Evolutionary conservation across 2,113 vertebrate species (phyloP), one percentile per base, ranked within the genome.

Genomic region (Callionymus lyra): DNA sequence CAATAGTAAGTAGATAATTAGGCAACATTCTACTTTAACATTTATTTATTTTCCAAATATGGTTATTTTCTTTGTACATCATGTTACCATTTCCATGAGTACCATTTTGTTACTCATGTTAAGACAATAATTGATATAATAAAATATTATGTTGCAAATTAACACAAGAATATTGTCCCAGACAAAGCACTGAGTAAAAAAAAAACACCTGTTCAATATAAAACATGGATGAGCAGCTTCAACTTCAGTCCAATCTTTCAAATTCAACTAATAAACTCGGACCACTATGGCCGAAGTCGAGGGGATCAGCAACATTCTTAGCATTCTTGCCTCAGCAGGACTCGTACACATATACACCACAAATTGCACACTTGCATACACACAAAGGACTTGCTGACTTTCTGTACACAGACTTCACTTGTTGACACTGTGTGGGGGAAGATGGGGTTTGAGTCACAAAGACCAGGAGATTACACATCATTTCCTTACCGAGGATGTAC

Each of bases 401-500:
- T 33, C 8, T 4, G 5, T 27, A 12, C 42, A 33, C 12, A n/a
- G 16, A 17, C 31, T 17, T 18, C 5, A 27, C 18, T 41, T 10
- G 16, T 10, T 27, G 21, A 27, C 4, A 27, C 21, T 5, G 8
- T 27, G 21, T 8, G 21, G 4, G 21, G 8, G 21, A 27, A 27
- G 21, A 27, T 8, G 8, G 4, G 4, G 21, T 27, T 27, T 27
- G 21, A 27, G 21, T 27, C 4, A 32, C 10, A 34, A 34, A 38
- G 10, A 38, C 13, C 21, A 37, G 10, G 34, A 14, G 6, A 36
- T 8, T 8, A 19, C 16, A 10, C 38, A 6, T 14, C 34, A 34
- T 31, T 36, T 44, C 41, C 79, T 78, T 84, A 99, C 95, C 95
- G 1, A 99, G 86, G 55, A 99, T 89, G 69, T 97, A 99, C 0